Evolutionary conservation across 2,888 invertebrate genomes (phyloP), one percentile per base, ranked within the genome.

Genomic region (Pedicia rivosa): DNA sequence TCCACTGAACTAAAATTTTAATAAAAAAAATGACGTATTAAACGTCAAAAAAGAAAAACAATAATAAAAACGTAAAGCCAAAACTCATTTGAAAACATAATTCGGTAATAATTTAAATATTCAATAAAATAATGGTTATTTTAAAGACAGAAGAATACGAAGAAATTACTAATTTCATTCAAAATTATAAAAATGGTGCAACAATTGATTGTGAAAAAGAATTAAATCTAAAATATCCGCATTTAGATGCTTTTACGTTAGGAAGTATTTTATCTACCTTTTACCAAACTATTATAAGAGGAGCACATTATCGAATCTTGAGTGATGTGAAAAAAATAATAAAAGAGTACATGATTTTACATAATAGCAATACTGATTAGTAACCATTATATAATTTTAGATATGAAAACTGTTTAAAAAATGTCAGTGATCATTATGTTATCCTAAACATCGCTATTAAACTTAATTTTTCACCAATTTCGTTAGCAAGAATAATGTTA

Each of bases 211-310:
- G 74, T 46, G 70, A 73, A 53, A 59, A 66, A 48, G 65, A 70
- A 46, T 49, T 79, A 27, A 59, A 64, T 42, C 56, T 64, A 41
- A 68, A 66, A 42, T 78, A 70, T 51, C 62, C 64, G 39, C 56
- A 67, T 30, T 54, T 78, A 37, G 65, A 70, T 33, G 53, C 65
- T 30, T 57, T 66, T 36, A 75, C 81, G 1, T 49, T 84, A 25
- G 72, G 72, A 37, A 80, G 82, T 52, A 81, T 86, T 46, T 54
- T 80, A 39, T 70, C 72, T 17, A 62, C 71, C 30, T 69, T 79
- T 47, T 66, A 75, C 31, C 72, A 74, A 50, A 65, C 70, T 47
- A 66, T 67, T 40, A 72, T 76, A 67, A 79, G 74, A 52, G 57
- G 60, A 9, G 70, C 64, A 41, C 73, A 77, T 50, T 59, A 66